Evolutionary conservation across 2,888 invertebrate species (phyloP).

Genomic region (Thalpophila matura): DNA sequence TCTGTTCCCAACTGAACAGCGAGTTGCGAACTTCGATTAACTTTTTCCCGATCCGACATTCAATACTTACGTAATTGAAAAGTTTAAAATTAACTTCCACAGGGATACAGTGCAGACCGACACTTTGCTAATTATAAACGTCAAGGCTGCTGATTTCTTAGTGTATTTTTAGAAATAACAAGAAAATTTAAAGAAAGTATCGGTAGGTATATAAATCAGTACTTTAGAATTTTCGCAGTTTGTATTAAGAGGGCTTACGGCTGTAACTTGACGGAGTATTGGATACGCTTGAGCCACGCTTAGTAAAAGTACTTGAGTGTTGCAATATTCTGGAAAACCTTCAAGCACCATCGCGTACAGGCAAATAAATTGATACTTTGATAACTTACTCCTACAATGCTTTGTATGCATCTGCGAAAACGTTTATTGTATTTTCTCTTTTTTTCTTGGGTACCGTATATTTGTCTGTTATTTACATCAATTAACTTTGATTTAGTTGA

Average conservation of each 20-base stretch:
- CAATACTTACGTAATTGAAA: slow-evolving; percentile 78
- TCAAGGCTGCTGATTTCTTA: slow-evolving; percentile 28
- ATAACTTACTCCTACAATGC: background rate
- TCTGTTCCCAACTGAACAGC: slow-evolving; percentile 60
- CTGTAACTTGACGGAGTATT: slow-evolving; percentile 31
- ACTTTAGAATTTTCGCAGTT: background rate
- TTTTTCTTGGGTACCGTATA: background rate
- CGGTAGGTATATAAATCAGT: background rate
- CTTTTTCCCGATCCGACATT: slow-evolving; percentile 72
- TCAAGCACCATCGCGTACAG: slow-evolving; percentile 14
- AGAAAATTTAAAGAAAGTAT: background rate
- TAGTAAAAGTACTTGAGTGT: slow-evolving; percentile 28
- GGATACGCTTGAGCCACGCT: slow-evolving; percentile 18
- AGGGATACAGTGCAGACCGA: slow-evolving; percentile 52
- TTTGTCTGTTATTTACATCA: too few relatives aligned
- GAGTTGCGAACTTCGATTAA: slow-evolving; percentile 72
- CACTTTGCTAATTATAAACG: slow-evolving; percentile 63
- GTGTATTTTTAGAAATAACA: background rate
- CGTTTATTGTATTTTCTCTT: background rate
- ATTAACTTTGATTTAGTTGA: too few relatives aligned
- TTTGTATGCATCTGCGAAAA: background rate
- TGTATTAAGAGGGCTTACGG: slow-evolving; percentile 4
- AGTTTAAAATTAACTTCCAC: slow-evolving; percentile 70
- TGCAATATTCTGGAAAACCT: slow-evolving; percentile 29
- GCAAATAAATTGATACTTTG: slow-evolving; percentile 15